These are phyloP conservation scores for Apeira syringaria DNA, from an alignment of 2,888 invertebrate genomes.

Conservation along the genomic window DNA sequence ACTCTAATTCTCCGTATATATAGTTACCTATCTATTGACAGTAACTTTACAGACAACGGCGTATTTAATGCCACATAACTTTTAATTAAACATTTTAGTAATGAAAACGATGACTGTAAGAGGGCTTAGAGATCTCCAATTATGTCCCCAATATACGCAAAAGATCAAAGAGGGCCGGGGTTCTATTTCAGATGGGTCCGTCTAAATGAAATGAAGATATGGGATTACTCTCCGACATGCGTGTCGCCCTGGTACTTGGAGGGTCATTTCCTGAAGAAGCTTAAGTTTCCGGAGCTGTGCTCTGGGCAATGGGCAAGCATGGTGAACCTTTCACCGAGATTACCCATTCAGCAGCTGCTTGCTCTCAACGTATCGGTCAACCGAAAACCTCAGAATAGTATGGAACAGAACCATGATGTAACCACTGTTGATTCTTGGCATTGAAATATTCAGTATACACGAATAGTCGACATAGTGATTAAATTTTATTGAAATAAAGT, in stretches of 20 bases:
- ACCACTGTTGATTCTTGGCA: slow-evolving; percentile 66
- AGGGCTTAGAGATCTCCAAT: no score
- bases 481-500: no score
- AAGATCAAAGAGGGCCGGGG: slow-evolving; percentile 2
- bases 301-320: slow-evolving; percentile 92
- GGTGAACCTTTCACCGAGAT: slow-evolving; percentile 86
- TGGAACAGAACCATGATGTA: slow-evolving; percentile 72
- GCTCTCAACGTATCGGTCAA: slow-evolving; percentile 78
- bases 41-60: slow-evolving; percentile 88
- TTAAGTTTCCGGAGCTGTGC: slow-evolving; percentile 89
- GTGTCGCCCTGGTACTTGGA: slow-evolving; percentile 89
- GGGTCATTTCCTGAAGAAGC: slow-evolving; percentile 86
- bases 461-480: no score
- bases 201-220: slow-evolving; percentile 86
- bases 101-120: neutral
- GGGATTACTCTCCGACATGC: slow-evolving; percentile 88
- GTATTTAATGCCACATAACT: slow-evolving; percentile 66
- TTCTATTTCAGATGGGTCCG: slow-evolving; percentile 84
- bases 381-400: slow-evolving; percentile 74
- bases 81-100: neutral
- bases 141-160: slow-evolving; percentile 1
- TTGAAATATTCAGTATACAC: no score
- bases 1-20: no score
- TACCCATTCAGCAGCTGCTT: slow-evolving; percentile 82
- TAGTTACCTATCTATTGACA: no score